These are phyloP conservation scores for Pteropus rufus DNA, from an alignment of 2,797 vertebrate species.

Conservation along the genomic window DNA sequence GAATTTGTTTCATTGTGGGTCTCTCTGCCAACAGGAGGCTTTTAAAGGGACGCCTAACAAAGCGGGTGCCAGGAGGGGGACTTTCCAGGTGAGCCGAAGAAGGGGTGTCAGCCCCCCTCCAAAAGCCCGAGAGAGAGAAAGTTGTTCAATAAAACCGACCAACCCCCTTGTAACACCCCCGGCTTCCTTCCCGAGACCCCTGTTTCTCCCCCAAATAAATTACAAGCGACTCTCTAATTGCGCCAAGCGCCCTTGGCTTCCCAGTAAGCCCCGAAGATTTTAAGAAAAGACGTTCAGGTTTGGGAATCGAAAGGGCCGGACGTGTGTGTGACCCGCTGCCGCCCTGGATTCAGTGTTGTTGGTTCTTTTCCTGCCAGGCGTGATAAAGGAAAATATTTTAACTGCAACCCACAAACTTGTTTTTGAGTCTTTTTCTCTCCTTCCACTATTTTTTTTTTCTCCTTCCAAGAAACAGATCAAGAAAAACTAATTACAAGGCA, in stretches of 20 bases:
- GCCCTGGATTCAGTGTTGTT: background rate
- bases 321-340: background rate
- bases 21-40: background rate
- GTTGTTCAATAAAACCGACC: background rate
- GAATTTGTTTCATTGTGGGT: constrained; percentile 14
- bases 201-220: constrained; percentile 14
- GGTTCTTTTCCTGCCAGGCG: constrained; percentile 31
- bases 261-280: background rate
- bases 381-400: constrained; percentile 66
- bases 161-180: background rate
- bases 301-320: background rate
- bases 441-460: background rate
- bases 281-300: background rate
- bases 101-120: background rate
- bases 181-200: background rate
- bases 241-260: background rate
- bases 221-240: background rate
- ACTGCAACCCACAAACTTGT: constrained; percentile 39
- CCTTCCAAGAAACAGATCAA: constrained; percentile 42
- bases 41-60: background rate
- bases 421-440: background rate
- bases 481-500: constrained; percentile 64
- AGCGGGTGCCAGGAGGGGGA: background rate
- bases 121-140: background rate
- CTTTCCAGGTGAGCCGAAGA: constrained; percentile 49